Percentiles rank a stretch among this genome's conserved stretches.
Evolutionary conservation across 1,140 invertebrate genomes (phyloP).

Genomic region (Diorhabda carinulata): DNA sequence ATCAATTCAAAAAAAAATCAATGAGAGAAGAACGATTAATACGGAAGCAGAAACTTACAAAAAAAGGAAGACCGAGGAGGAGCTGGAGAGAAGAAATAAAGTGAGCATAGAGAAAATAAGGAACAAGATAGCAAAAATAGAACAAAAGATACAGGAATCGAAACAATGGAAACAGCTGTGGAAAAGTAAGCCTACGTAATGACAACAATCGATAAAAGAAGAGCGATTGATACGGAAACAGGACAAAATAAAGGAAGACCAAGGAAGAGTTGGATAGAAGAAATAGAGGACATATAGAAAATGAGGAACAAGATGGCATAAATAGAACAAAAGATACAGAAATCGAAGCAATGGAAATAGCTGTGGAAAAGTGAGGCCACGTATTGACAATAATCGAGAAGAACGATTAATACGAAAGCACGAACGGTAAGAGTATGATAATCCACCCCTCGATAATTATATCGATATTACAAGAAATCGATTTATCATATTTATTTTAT

Average conservation of each 20-base stretch:
- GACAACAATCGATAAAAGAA: not conserved
- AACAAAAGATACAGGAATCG: not conserved
- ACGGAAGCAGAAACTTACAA: no score
- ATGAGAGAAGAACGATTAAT: not conserved
- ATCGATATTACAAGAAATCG: not conserved
- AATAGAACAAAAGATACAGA: not conserved
- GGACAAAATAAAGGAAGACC: not conserved
- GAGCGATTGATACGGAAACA: no score
- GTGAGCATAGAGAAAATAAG: not conserved
- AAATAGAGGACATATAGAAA: not conserved
- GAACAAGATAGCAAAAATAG: not conserved
- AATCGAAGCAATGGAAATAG: not conserved
- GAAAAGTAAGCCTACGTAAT: not conserved
- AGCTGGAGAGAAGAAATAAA: not conserved
- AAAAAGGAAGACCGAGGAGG: not conserved
- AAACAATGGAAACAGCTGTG: not conserved
- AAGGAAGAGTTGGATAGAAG: not conserved
- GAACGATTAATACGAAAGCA: no score
- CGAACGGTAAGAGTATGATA: no score
- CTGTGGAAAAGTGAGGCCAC: not conserved
- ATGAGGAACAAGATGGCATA: not conserved
- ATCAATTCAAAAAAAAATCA: not conserved
- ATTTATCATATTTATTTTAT: no score
- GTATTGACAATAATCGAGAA: not conserved
- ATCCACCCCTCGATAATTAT: no score